Conservation (phyloP, 2,888 invertebrate species). For the Protonemura montana region DNA sequence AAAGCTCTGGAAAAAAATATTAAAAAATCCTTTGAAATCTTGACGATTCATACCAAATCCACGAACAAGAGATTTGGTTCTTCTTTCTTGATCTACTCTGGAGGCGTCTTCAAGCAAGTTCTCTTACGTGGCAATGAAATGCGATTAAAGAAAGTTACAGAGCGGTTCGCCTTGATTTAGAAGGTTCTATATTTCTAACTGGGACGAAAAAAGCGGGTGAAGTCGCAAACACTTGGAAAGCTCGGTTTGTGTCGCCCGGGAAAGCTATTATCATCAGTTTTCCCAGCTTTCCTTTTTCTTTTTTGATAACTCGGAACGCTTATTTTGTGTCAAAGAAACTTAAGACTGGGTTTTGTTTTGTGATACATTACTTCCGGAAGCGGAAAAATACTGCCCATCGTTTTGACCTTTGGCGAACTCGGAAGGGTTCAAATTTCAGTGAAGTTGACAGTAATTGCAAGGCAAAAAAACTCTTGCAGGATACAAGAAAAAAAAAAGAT, state of each 20-base stretch:
- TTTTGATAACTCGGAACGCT: neutral
- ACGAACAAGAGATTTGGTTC: too few relatives aligned
- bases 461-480: neutral
- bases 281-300: neutral
- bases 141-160: neutral
- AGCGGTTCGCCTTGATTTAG: neutral
- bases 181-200: neutral
- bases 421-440: neutral
- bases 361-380: neutral
- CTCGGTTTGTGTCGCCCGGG: neutral
- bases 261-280: neutral
- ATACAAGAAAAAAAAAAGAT: neutral
- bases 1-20: too few relatives aligned
- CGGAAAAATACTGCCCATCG: neutral
- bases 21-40: too few relatives aligned
- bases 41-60: too few relatives aligned
- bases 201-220: neutral
- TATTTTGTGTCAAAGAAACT: neutral
- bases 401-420: slow-evolving; percentile 7
- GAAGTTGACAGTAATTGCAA: neutral
- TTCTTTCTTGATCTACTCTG: neutral
- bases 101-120: too few relatives aligned
- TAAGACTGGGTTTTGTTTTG: neutral
- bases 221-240: neutral
- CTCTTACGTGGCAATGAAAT: neutral